These are phyloP conservation scores for Gallinago paraguaiae DNA, from an alignment of 2,113 vertebrate genomes.

Conservation along the genomic window DNA sequence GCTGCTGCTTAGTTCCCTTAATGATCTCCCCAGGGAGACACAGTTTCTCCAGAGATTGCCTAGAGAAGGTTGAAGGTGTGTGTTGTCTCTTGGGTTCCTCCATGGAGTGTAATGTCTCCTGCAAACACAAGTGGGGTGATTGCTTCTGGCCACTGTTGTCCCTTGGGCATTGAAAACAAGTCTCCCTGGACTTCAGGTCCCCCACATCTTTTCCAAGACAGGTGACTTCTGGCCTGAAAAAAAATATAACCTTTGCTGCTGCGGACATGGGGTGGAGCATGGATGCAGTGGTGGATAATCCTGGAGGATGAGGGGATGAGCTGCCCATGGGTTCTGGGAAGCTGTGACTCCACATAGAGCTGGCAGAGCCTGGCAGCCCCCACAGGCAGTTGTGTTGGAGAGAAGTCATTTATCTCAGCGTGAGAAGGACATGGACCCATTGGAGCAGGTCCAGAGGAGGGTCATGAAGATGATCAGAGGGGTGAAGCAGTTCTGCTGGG, in stretches of 20 bases:
- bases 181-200: not conserved
- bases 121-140: not conserved
- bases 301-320: not conserved
- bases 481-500: not conserved
- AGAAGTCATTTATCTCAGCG: not conserved
- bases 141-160: not conserved
- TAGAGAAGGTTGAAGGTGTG: not conserved
- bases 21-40: not conserved
- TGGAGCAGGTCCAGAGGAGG: not conserved
- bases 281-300: not conserved
- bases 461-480: not conserved
- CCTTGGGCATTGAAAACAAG: not conserved
- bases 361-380: not conserved
- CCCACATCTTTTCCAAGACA: not conserved
- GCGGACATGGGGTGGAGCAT: not conserved
- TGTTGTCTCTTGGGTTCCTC: not conserved
- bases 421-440: not conserved
- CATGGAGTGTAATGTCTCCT: not conserved
- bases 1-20: not conserved
- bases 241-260: not conserved
- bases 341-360: rapidly evolving
- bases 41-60: not conserved
- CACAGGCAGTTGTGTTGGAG: not conserved
- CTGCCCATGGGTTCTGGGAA: not conserved
- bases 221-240: not conserved